Percentiles rank a stretch among this genome's conserved stretches.
These are phyloP conservation scores for Maccullochella peelii DNA, from an alignment of 2,113 vertebrate species.

Conservation along the genomic window DNA sequence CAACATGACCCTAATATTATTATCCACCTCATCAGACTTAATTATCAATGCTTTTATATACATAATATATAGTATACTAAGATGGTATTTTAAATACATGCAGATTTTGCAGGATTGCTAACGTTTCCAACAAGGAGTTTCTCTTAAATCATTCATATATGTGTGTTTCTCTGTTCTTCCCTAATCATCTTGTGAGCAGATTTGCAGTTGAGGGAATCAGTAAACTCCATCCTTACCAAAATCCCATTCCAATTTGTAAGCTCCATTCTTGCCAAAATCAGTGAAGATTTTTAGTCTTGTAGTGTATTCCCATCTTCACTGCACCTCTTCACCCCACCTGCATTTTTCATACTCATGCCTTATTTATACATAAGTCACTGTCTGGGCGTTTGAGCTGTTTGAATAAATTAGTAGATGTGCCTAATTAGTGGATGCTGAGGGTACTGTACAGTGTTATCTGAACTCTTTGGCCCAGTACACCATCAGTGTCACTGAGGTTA, in stretches of 20 bases:
- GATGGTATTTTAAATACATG: not conserved
- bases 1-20: not conserved
- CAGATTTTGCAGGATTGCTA: not conserved
- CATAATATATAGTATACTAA: no score
- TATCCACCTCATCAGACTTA: not conserved
- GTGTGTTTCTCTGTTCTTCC: not conserved
- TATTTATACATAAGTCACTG: constrained; percentile 28
- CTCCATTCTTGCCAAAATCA: not conserved
- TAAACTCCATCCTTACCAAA: constrained; percentile 9
- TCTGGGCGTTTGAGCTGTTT: constrained; percentile 11
- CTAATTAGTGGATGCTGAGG: constrained; percentile 7
- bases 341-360: constrained; percentile 5
- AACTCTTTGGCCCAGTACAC: not conserved
- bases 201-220: not conserved
- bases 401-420: constrained; percentile 27
- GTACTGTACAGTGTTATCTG: not conserved
- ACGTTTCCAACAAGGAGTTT: not conserved
- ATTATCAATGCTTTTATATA: not conserved
- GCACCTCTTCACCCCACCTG: not conserved
- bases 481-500: not conserved
- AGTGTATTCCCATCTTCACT: not conserved
- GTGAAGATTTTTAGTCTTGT: not conserved
- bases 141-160: not conserved
- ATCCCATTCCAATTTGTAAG: not conserved
- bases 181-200: not conserved